Evolutionary conservation across 2,888 invertebrate genomes (phyloP), one percentile per base, ranked within the genome.

Genomic region (Hyles lineata): DNA sequence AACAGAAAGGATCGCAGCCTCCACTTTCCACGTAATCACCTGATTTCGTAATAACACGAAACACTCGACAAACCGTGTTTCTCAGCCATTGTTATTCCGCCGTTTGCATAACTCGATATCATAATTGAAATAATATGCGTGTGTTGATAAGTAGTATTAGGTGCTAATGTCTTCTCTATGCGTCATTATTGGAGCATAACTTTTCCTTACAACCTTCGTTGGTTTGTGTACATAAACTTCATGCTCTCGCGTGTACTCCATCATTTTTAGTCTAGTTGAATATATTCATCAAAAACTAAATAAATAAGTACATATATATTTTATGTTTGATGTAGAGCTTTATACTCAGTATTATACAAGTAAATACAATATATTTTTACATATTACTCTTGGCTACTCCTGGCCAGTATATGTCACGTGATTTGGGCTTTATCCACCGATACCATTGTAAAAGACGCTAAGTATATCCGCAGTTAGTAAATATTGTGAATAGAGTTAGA

Each of bases 51-150:
- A 67, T 67, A 55, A 43, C 43, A 35, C 32, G 25, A 62, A 72
- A 58, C 52, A 72, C 23, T 35, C 52, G 55, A 73, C 59, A 73
- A 70, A 61, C 52, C 62, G 55, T 29, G 19, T 23, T 52, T 73
- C 72, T 61, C 62, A 70, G 70, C 70, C 70, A 73, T 73, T 73
- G 73, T 73, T 61, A 59, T 73, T 62, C 23, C 15, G 19, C 35
- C 55, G 15, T 70, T 73, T 73, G 55, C 70, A 70, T 70, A 70
- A 73, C 73, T 55, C 32, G 15, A 70, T 73, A 63, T 73, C 73
- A 73, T 73, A 73, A 70, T 55, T 63, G 70, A 23, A 50, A 70
- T 67, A 67, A 72, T 29, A 67, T 67, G 67, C 55, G 62, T 43
- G 58, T 23, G 21, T 50, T 67, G 67, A 67, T 67, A 67, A 50